These are phyloP conservation scores for Malthinus seriepunctatus DNA, from an alignment of 2,888 invertebrate species.

Conservation along the genomic window DNA sequence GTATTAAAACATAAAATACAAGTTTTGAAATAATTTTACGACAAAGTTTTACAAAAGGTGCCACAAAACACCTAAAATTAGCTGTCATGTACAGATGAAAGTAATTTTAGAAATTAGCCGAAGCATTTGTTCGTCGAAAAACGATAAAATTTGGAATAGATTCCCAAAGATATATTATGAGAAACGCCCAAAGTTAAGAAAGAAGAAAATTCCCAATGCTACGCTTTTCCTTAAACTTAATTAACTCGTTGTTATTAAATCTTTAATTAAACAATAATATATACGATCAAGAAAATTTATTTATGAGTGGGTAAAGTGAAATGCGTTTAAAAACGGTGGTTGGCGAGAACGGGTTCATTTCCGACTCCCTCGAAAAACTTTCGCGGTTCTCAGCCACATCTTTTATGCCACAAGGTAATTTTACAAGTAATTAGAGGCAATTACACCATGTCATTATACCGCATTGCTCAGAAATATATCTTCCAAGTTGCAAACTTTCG, in stretches of 20 bases:
- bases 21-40: conserved; percentile 17
- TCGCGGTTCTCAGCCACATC: conserved; percentile 48
- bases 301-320: conserved; percentile 25
- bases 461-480: conserved; percentile 52
- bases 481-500: conserved; percentile 46
- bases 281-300: conserved; percentile 31
- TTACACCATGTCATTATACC: conserved; percentile 57
- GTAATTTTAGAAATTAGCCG: conserved; percentile 38
- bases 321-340: conserved; percentile 32
- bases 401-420: conserved; percentile 58
- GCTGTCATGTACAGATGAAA: conserved; percentile 36
- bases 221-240: conserved; percentile 45
- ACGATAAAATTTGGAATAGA: conserved; percentile 33
- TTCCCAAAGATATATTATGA: conserved; percentile 44
- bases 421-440: conserved; percentile 59
- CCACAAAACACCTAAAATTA: conserved; percentile 28
- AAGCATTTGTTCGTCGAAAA: conserved; percentile 33
- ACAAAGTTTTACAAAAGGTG: conserved; percentile 20
- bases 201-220: conserved; percentile 21
- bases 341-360: conserved; percentile 48
- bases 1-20: conserved; percentile 19
- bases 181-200: conserved; percentile 37
- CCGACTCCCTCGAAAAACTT: conserved; percentile 51
- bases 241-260: conserved; percentile 50
- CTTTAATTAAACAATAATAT: conserved; percentile 54